A percentile compares a stretch with the other conserved stretches of the same genome.
Evolutionary conservation across 53 echinoderm and acorn worm species (phyloP).

Genomic region (Holothuria scabra): DNA sequence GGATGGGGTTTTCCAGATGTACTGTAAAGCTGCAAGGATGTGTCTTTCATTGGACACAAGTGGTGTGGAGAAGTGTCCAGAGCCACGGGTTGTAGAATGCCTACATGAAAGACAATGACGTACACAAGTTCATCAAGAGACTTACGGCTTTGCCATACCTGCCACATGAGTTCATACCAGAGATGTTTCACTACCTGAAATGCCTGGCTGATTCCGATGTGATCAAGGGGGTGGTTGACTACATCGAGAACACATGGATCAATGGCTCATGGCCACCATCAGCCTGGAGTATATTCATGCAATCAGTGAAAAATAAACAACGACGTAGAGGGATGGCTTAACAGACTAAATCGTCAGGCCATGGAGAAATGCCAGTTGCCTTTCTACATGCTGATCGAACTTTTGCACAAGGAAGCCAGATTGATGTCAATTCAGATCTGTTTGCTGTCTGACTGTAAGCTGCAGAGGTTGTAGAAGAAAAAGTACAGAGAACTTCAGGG

Average conservation of each 20-base stretch:
- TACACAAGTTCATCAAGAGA: constrained; percentile 6
- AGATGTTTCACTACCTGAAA: constrained; percentile 24
- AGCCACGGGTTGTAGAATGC: constrained; percentile 23
- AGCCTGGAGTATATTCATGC: constrained; percentile 32
- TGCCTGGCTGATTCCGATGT: background rate
- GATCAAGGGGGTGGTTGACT: constrained; percentile 2
- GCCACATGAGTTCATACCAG: constrained; percentile 45
- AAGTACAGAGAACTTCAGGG: constrained; percentile 16
- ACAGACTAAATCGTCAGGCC: constrained; percentile 21
- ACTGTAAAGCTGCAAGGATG: constrained; percentile 35
- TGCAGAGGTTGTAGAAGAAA: background rate
- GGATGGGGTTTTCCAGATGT: constrained; percentile 5
- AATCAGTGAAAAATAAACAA: constrained; percentile 50
- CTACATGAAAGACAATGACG: constrained; percentile 4
- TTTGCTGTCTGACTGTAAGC: constrained; percentile 16
- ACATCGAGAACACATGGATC: constrained; percentile 44
- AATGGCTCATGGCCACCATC: constrained; percentile 12
- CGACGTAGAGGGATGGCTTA: constrained; percentile 62
- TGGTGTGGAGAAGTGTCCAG: constrained; percentile 39
- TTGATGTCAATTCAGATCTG: constrained; percentile 36
- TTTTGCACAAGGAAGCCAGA: constrained; percentile 22
- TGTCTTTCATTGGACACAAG: constrained; percentile 49
- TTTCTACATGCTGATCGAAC: constrained; percentile 5
- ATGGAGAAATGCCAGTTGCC: background rate
- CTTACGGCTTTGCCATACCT: constrained; percentile 46